These are phyloP conservation scores for Sternotherus odoratus DNA, from an alignment of 2,797 vertebrate genomes.

Conservation along the genomic window DNA sequence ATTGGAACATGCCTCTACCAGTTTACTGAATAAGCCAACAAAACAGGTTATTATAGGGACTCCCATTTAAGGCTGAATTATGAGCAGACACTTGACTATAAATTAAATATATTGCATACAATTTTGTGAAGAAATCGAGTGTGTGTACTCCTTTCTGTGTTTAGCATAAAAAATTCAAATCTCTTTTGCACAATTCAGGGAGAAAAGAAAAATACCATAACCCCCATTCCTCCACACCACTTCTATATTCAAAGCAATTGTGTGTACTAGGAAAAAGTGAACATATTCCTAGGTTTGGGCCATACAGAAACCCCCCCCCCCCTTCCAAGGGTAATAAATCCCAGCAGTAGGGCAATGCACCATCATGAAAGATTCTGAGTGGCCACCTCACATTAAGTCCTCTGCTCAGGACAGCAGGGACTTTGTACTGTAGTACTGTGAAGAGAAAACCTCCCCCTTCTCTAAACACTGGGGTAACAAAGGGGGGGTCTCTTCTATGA, in stretches of 20 bases:
- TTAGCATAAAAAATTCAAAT: not conserved
- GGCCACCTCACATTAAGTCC: not conserved
- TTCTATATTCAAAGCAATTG: not conserved
- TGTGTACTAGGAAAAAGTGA: not conserved
- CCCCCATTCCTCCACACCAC: not conserved
- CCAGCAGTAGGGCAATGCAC: not conserved
- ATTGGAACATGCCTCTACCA: not conserved
- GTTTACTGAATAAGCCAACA: conserved; percentile 14
- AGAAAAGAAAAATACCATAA: not conserved
- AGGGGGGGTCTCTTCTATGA: too few relatives aligned
- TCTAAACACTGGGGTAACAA: too few relatives aligned
- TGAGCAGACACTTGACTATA: conserved; percentile 40
- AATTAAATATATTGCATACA: not conserved
- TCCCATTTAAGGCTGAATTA: conserved; percentile 19
- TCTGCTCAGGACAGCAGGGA: not conserved
- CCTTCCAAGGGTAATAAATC: not conserved
- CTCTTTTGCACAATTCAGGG: not conserved
- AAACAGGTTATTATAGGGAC: conserved; percentile 14
- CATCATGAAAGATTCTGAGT: not conserved
- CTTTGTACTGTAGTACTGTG: not conserved
- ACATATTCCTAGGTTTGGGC: not conserved
- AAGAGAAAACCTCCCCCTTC: too few relatives aligned
- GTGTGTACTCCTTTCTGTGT: not conserved
- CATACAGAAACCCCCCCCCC: not conserved
- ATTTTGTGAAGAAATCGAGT: conserved; percentile 27